These are phyloP conservation scores for Diabrotica balteata DNA, from an alignment of 2,888 invertebrate species.

Conservation along the genomic window DNA sequence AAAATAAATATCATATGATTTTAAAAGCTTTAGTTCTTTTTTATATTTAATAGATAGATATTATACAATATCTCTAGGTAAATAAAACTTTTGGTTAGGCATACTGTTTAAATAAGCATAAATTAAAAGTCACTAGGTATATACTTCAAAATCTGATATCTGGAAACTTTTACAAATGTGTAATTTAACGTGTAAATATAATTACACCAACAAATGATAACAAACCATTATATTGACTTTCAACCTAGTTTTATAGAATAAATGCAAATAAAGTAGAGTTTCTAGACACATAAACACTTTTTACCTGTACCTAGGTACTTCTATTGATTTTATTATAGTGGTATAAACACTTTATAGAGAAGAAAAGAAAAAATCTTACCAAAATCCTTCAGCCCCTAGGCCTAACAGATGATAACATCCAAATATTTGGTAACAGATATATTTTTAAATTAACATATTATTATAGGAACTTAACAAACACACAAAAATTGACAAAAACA, in stretches of 20 bases:
- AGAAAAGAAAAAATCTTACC: constrained; percentile 25
- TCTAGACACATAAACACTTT: background rate
- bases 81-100: no score
- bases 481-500: constrained; percentile 25
- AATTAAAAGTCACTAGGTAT: no score
- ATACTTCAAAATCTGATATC: no score
- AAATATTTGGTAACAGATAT: constrained; percentile 41
- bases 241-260: no score
- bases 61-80: no score
- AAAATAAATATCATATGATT: no score
- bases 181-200: background rate
- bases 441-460: constrained; percentile 30
- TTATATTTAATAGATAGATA: no score
- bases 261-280: no score
- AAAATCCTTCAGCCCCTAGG: constrained; percentile 29
- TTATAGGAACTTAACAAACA: constrained; percentile 20
- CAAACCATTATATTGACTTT: background rate
- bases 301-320: background rate
- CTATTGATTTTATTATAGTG: constrained; percentile 19
- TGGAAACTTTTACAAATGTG: background rate
- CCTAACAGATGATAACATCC: constrained; percentile 34
- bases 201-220: background rate
- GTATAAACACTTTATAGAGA: background rate
- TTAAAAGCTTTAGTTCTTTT: no score
- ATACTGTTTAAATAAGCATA: no score